phyloP scores from a whole-genome alignment of 2,888 invertebrate genomes.

The Strigamia crassipes region DNA sequence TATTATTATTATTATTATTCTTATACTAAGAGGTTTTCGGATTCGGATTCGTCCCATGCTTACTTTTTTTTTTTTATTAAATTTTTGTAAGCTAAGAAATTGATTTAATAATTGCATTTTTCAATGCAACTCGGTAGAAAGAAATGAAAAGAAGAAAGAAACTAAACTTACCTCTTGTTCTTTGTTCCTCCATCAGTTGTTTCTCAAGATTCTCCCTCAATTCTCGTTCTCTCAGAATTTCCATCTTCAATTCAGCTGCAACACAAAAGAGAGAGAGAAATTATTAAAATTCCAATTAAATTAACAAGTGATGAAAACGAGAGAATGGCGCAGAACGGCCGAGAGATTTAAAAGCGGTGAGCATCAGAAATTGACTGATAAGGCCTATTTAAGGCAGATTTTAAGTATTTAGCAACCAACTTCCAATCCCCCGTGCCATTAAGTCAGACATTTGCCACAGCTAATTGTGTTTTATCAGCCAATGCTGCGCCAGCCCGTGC shows the following conservation, averaged over 20 bases:
- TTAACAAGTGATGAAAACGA: slow-evolving; percentile 5
- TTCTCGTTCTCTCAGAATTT: slow-evolving; percentile 88
- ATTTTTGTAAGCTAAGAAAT: too few relatives aligned
- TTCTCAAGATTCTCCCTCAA: slow-evolving; percentile 91
- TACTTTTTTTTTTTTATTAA: neutral
- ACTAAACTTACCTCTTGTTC: slow-evolving; percentile 82
- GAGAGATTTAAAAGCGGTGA: slow-evolving; percentile 20
- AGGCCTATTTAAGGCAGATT: slow-evolving; percentile 31
- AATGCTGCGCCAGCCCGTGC: neutral
- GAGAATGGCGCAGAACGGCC: neutral
- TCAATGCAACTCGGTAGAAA: too few relatives aligned
- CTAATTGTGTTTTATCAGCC: slow-evolving; percentile 26
- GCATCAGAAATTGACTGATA: slow-evolving; percentile 24
- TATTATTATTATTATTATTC: too few relatives aligned
- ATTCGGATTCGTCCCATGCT: too few relatives aligned
- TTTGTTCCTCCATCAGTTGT: slow-evolving; percentile 90
- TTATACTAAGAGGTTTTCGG: too few relatives aligned
- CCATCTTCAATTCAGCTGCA: slow-evolving; percentile 95
- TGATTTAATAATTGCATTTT: too few relatives aligned
- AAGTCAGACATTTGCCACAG: slow-evolving; percentile 31
- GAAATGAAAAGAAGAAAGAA: slow-evolving; percentile 5
- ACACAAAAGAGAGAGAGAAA: slow-evolving; percentile 59
- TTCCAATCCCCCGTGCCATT: slow-evolving; percentile 22
- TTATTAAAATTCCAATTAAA: slow-evolving; percentile 26
- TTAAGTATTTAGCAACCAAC: slow-evolving; percentile 24